Evolutionary conservation across 2,113 vertebrate species (phyloP).

Genomic region (Corydoras maculifer): DNA sequence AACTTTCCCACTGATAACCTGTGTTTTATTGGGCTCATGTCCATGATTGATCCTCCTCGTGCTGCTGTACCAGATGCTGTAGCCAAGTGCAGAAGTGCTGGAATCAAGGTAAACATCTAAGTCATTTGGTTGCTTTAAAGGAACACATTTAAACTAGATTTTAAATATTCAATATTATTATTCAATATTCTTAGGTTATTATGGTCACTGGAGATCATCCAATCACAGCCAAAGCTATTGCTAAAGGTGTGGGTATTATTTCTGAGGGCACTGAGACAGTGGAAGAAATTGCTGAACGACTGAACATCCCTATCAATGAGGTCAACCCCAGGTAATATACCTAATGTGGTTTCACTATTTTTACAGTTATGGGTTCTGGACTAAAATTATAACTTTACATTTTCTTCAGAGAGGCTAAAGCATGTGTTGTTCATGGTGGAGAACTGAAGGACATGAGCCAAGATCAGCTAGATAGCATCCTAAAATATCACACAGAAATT

Average conservation of each 20-base stretch:
- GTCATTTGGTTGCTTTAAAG: not conserved
- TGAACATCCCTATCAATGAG: slow-evolving; percentile 80
- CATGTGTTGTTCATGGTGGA: slow-evolving; percentile 79
- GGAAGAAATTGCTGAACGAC: slow-evolving; percentile 80
- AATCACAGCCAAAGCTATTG: slow-evolving; percentile 88
- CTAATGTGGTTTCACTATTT: not conserved
- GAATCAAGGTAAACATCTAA: slow-evolving; percentile 76
- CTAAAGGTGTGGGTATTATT: slow-evolving; percentile 86
- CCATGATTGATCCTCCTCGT: slow-evolving; percentile 86
- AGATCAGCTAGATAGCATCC: slow-evolving; percentile 73
- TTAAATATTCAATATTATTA: not conserved
- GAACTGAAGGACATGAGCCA: slow-evolving; percentile 79
- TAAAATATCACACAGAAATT: slow-evolving; percentile 80
- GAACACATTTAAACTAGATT: not conserved
- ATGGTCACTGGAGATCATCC: slow-evolving; percentile 91
- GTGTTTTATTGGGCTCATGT: slow-evolving; percentile 88
- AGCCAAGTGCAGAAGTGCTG: slow-evolving; percentile 83
- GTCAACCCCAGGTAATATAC: slow-evolving; percentile 77
- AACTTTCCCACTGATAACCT: slow-evolving; percentile 82
- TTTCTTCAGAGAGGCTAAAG: slow-evolving; percentile 80
- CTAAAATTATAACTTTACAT: not conserved
- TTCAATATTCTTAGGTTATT: slow-evolving; percentile 67
- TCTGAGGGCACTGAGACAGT: slow-evolving; percentile 86
- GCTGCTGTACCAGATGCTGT: slow-evolving; percentile 84
- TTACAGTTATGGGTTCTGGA: not conserved